These are phyloP conservation scores for Bos indicus DNA, from an alignment of 2,113 vertebrate species.

Conservation along the genomic window DNA sequence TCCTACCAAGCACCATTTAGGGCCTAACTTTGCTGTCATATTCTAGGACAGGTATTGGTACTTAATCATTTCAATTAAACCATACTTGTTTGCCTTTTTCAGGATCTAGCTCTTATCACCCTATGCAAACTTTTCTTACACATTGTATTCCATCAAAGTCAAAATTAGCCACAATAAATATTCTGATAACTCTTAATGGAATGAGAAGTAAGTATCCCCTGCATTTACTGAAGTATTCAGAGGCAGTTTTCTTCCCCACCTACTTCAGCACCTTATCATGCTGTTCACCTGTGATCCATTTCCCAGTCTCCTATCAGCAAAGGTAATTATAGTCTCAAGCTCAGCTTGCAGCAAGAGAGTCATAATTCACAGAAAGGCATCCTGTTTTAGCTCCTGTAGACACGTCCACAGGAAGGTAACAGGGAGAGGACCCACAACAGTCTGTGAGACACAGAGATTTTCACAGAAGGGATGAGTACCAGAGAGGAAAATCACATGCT, in stretches of 20 bases:
- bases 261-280: background rate
- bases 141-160: background rate
- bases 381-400: too few relatives aligned
- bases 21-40: background rate
- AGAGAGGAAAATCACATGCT: background rate
- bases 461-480: accelerated
- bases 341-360: background rate
- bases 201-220: background rate
- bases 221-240: background rate
- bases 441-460: background rate
- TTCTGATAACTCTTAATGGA: background rate
- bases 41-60: background rate
- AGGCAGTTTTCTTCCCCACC: background rate
- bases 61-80: background rate
- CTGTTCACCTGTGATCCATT: background rate
- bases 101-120: background rate
- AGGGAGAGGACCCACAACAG: background rate
- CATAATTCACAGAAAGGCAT: background rate
- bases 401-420: accelerated
- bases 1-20: background rate
- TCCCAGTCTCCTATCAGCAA: background rate
- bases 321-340: background rate
- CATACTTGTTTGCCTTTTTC: background rate
- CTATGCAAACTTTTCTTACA: background rate
- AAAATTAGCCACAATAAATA: background rate